These are phyloP conservation scores for Drosophila sp. DNA, from an alignment of 1,140 invertebrate species.

Conservation along the genomic window DNA sequence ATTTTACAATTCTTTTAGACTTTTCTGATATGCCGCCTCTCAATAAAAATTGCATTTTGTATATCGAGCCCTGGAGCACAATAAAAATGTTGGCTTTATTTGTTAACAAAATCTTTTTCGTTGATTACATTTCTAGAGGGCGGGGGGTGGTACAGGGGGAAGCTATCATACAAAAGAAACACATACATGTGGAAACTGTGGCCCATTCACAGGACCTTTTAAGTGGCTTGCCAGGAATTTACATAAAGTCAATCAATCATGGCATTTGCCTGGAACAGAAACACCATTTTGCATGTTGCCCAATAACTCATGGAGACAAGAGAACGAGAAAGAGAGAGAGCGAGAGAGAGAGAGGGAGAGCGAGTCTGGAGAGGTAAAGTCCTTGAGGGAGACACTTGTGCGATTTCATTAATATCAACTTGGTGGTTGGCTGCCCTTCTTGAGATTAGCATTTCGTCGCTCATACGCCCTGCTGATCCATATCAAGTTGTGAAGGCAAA, in stretches of 20 bases:
- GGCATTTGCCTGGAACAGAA: conserved; percentile 50
- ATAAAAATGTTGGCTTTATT: conserved; percentile 50
- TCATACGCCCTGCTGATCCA: conserved; percentile 57
- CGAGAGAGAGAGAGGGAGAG: background rate
- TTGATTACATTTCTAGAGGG: conserved; percentile 43
- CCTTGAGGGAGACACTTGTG: conserved; percentile 56
- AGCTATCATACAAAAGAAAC: background rate
- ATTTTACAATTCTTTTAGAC: conserved; percentile 65
- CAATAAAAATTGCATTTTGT: conserved; percentile 59
- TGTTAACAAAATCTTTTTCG: conserved; percentile 30
- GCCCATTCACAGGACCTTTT: conserved; percentile 27
- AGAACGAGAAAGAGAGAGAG: background rate
- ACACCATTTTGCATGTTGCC: conserved; percentile 73
- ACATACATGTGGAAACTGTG: no score
- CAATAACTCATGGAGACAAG: conserved; percentile 8
- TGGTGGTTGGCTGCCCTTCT: background rate
- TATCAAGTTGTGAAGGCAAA: conserved; percentile 9
- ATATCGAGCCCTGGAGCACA: conserved; percentile 70
- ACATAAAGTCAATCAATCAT: conserved; percentile 81
- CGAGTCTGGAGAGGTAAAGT: background rate
- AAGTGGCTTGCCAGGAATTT: conserved; percentile 74
- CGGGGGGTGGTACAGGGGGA: background rate
- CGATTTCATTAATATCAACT: conserved; percentile 76
- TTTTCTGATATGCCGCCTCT: conserved; percentile 21
- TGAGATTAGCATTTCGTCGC: conserved; percentile 78